Percentiles rank a stretch among this genome's conserved stretches.
phyloP scores from a whole-genome alignment of 2,113 vertebrate genomes.

The Empidonax alnorum region DNA sequence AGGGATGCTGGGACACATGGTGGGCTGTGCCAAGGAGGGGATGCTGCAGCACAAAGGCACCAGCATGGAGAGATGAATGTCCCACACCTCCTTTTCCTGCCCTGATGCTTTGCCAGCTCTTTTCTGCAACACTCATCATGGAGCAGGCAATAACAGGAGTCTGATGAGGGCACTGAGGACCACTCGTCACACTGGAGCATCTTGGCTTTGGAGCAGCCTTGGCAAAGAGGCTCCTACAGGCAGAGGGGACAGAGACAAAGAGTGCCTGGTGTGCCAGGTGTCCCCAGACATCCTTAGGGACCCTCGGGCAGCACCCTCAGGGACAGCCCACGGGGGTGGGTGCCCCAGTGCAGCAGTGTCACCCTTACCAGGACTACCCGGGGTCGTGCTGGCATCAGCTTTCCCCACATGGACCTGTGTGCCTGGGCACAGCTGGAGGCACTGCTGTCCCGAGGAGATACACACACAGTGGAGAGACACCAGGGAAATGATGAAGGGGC shows the following conservation, averaged over 20 bases:
- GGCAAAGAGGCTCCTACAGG: background rate
- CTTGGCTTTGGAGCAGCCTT: fast-evolving
- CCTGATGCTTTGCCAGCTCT: background rate
- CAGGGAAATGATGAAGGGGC: background rate
- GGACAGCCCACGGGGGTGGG: background rate
- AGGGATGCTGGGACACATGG: fast-evolving
- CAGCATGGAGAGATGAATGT: background rate
- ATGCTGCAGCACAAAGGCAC: background rate
- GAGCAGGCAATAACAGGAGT: fast-evolving
- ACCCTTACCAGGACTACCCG: background rate
- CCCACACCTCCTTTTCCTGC: background rate
- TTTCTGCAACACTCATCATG: background rate
- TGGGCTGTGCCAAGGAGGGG: background rate
- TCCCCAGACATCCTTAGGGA: background rate
- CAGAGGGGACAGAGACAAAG: background rate
- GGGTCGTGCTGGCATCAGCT: fast-evolving
- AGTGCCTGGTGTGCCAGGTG: background rate
- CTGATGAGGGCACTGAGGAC: background rate
- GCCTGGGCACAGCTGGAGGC: background rate
- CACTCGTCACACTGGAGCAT: fast-evolving
- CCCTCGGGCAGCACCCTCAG: fast-evolving
- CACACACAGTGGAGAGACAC: background rate
- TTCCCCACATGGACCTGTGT: background rate
- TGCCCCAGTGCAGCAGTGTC: background rate
- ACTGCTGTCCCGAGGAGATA: background rate